Conservation (phyloP, 64 coral and sea anemone genomes). For the Pachyseris speciosa region DNA sequence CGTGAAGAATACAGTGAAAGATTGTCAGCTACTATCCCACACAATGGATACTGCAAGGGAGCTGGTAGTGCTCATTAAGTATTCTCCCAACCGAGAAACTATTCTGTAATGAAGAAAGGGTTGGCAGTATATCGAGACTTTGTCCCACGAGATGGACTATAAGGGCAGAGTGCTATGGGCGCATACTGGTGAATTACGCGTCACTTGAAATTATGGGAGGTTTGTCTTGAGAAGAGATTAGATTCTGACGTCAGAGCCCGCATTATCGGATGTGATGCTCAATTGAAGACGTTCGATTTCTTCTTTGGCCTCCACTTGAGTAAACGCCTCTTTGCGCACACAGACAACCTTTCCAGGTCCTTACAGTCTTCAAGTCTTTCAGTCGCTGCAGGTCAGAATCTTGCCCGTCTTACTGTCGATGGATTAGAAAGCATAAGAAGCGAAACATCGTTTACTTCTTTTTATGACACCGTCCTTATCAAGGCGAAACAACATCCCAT, state of each 20-base stretch:
- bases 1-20: constrained; percentile 31
- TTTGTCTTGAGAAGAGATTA: too few species aligned
- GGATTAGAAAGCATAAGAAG: constrained; percentile 60
- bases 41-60: constrained; percentile 64
- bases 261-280: constrained; percentile 31
- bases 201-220: constrained; percentile 30
- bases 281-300: constrained; percentile 69
- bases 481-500: constrained; percentile 55
- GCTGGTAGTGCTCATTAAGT: constrained; percentile 37
- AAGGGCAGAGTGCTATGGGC: background rate
- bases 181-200: constrained; percentile 39
- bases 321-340: constrained; percentile 22
- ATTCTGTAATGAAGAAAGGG: background rate
- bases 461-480: constrained; percentile 61
- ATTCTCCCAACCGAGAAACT: constrained; percentile 57
- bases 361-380: constrained; percentile 49
- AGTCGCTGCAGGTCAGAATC: constrained; percentile 36
- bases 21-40: constrained; percentile 38
- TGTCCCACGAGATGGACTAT: too few species aligned
- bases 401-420: constrained; percentile 52
- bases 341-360: too few species aligned
- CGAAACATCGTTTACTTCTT: constrained; percentile 43
- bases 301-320: constrained; percentile 61
- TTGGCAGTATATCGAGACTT: too few species aligned
- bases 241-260: constrained; percentile 49